Evolutionary conservation across 2,888 invertebrate genomes (phyloP).

Genomic region (Sesia apiformis): DNA sequence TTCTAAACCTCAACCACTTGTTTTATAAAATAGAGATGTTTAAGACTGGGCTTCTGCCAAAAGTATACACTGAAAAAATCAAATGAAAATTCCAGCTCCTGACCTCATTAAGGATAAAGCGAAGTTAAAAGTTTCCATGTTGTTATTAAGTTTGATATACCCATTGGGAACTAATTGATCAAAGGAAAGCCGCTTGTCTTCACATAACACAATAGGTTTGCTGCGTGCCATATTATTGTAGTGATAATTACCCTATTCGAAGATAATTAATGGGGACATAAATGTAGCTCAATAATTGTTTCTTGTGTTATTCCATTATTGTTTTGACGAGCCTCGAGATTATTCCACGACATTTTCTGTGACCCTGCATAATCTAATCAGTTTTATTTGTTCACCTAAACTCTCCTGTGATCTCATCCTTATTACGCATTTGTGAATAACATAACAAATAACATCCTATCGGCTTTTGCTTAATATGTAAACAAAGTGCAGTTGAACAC

Average conservation of each 20-base stretch:
- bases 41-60: too few relatives aligned
- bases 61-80: too few relatives aligned
- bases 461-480: constrained; percentile 14
- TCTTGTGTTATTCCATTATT: constrained; percentile 62
- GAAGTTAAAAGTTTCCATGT: too few relatives aligned
- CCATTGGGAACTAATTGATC: too few relatives aligned
- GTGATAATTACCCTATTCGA: not conserved
- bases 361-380: constrained; percentile 46
- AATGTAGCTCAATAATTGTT: constrained; percentile 34
- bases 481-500: constrained; percentile 19
- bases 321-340: constrained; percentile 39
- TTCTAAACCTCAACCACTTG: too few relatives aligned
- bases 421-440: constrained; percentile 27
- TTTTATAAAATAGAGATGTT: too few relatives aligned
- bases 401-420: constrained; percentile 58
- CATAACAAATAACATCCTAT: constrained; percentile 3
- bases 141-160: too few relatives aligned
- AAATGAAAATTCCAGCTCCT: too few relatives aligned
- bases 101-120: too few relatives aligned
- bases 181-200: too few relatives aligned
- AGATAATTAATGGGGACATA: constrained; percentile 31
- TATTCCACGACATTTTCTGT: constrained; percentile 31
- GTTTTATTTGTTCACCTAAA: constrained; percentile 51
- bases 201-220: too few relatives aligned
- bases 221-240: not conserved